A percentile compares a stretch with the other conserved stretches of the same genome.
Evolutionary conservation across 2,113 vertebrate species (phyloP).

Genomic region (Orycteropus afer): DNA sequence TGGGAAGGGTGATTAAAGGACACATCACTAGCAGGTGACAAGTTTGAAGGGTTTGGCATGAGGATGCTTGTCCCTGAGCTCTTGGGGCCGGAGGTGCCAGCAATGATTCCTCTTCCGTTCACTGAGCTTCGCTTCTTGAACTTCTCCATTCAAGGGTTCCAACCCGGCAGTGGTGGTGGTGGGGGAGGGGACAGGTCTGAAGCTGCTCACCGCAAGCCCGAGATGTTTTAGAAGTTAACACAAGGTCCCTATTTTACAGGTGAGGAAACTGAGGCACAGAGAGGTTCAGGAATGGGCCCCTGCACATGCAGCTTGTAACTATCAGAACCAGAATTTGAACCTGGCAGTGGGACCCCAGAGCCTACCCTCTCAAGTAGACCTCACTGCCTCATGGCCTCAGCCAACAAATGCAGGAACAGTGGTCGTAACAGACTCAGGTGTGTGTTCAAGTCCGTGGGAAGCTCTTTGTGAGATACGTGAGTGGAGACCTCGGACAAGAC

Average conservation of each 20-base stretch:
- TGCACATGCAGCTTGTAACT: neutral
- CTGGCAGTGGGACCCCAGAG: neutral
- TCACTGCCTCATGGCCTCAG: neutral
- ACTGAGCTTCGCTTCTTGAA: neutral
- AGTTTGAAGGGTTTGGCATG: neutral
- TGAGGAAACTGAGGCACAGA: neutral
- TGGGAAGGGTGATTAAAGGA: neutral
- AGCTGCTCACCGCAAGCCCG: neutral
- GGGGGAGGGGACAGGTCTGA: neutral
- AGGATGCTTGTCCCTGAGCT: neutral
- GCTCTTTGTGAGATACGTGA: neutral
- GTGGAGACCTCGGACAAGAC: neutral
- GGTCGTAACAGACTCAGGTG: neutral
- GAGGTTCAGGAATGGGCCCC: neutral
- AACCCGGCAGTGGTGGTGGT: neutral
- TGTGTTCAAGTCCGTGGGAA: too few species aligned
- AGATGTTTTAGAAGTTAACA: neutral
- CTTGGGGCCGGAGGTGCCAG: neutral
- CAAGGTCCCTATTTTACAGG: neutral
- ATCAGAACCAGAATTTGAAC: neutral
- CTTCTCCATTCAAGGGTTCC: neutral
- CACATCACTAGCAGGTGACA: neutral
- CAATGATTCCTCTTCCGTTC: neutral
- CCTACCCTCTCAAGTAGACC: rapidly evolving
- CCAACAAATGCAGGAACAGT: too few species aligned